Evolutionary conservation across 2,797 vertebrate species (phyloP).

Genomic region (Chelonia mydas): DNA sequence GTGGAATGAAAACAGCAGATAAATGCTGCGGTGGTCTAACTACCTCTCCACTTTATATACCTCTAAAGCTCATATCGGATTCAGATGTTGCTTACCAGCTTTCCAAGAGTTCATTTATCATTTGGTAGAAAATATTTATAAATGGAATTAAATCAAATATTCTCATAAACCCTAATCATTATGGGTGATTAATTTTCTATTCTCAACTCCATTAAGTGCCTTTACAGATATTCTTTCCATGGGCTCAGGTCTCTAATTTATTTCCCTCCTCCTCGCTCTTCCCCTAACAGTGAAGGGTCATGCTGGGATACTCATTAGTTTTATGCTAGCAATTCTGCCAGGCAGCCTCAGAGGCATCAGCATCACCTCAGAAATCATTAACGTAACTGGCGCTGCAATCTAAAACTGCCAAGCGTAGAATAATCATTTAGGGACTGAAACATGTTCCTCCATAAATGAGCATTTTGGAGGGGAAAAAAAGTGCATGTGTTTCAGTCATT

Average conservation of each 20-base stretch:
- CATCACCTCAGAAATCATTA: conserved; percentile 88
- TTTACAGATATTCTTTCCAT: conserved; percentile 69
- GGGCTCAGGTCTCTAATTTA: conserved; percentile 74
- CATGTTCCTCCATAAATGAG: conserved; percentile 75
- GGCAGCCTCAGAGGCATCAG: conserved; percentile 83
- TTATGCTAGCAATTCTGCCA: conserved; percentile 83
- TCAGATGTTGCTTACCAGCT: conserved; percentile 58
- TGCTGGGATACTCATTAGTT: conserved; percentile 89
- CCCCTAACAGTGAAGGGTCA: conserved; percentile 39
- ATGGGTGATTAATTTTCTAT: conserved; percentile 78
- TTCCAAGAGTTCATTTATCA: conserved; percentile 59
- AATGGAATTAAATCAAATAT: conserved; percentile 80
- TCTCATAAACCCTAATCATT: conserved; percentile 74
- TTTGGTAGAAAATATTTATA: conserved; percentile 74
- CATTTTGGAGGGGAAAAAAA: conserved; percentile 47
- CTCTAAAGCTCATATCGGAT: conserved; percentile 44
- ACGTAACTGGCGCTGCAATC: conserved; percentile 78
- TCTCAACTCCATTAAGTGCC: conserved; percentile 68
- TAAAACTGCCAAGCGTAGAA: conserved; percentile 84
- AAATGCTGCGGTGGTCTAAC: conserved; percentile 21
- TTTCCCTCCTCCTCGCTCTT: conserved; percentile 43
- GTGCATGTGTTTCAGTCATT: conserved; percentile 11
- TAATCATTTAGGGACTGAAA: conserved; percentile 76
- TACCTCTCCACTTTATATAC: neutral
- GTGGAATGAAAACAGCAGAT: neutral